These are phyloP conservation scores for Indri indri DNA, from an alignment of 2,113 vertebrate genomes.

Conservation along the genomic window DNA sequence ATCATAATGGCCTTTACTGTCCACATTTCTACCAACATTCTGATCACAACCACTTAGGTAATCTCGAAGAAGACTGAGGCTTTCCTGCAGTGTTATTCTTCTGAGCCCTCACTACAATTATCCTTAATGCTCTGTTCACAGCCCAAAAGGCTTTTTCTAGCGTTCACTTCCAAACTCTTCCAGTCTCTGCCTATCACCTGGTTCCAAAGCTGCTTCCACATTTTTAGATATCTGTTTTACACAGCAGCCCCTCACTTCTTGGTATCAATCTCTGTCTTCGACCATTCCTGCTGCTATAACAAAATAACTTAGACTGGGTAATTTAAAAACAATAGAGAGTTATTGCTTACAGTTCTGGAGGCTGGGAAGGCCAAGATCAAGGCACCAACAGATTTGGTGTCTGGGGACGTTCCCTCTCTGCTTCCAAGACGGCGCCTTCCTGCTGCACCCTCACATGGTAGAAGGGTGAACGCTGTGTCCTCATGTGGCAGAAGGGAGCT, in stretches of 20 bases:
- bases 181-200: neutral
- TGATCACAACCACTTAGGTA: neutral
- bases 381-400: neutral
- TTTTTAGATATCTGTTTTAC: neutral
- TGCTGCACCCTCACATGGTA: neutral
- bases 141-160: neutral
- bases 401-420: neutral
- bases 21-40: neutral
- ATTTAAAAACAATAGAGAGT: neutral
- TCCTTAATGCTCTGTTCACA: neutral
- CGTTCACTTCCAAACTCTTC: neutral
- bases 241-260: neutral
- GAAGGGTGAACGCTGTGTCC: neutral
- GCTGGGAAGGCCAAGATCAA: neutral
- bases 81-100: neutral
- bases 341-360: neutral
- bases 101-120: neutral
- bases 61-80: neutral
- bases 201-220: neutral
- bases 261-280: neutral
- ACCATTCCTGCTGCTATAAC: neutral
- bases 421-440: neutral
- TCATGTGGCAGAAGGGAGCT: neutral
- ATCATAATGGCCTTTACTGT: neutral
- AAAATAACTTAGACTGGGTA: neutral